Conservation (phyloP, 2,888 invertebrate genomes). For the Sisyra nigra region DNA sequence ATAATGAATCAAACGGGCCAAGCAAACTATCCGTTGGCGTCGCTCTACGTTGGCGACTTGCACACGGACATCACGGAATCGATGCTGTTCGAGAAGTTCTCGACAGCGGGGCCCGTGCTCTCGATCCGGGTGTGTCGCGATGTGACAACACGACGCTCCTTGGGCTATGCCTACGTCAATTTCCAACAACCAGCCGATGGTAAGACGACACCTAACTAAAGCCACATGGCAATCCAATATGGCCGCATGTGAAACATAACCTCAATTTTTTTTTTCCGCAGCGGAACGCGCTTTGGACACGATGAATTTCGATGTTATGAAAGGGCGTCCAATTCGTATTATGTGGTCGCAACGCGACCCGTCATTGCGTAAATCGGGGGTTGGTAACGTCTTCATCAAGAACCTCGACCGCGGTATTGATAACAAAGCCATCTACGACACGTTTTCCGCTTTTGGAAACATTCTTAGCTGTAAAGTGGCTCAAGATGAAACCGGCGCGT, state of each 20-base stretch:
- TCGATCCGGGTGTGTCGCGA: conserved; percentile 99
- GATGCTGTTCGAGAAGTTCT: conserved; percentile 99
- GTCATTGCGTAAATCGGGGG: conserved; percentile 92
- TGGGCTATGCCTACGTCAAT: conserved; percentile 99
- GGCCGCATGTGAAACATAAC: no score
- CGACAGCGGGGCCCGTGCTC: conserved; percentile 93
- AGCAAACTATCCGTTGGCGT: conserved; percentile 87
- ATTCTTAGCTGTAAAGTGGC: conserved; percentile 98
- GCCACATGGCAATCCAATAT: no score
- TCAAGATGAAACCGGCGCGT: conserved; percentile 85
- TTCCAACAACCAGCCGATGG: conserved; percentile 96
- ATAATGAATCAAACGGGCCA: conserved; percentile 66
- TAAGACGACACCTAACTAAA: no score
- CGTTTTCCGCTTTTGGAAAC: conserved; percentile 97
- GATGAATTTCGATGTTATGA: conserved; percentile 98
- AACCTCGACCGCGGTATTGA: conserved; percentile 97
- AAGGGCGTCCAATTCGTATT: conserved; percentile 94
- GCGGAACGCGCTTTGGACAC: conserved; percentile 98
- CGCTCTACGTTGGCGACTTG: conserved; percentile 97
- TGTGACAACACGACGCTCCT: conserved; percentile 89
- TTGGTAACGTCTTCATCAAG: conserved; percentile 99
- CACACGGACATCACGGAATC: conserved; percentile 98
- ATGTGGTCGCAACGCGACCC: conserved; percentile 99
- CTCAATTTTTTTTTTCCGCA: no score
- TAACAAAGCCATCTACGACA: conserved; percentile 99